Evolutionary conservation across 2,113 vertebrate genomes (phyloP), one percentile per base, ranked within the genome.

Genomic region (Rattus rattus): DNA sequence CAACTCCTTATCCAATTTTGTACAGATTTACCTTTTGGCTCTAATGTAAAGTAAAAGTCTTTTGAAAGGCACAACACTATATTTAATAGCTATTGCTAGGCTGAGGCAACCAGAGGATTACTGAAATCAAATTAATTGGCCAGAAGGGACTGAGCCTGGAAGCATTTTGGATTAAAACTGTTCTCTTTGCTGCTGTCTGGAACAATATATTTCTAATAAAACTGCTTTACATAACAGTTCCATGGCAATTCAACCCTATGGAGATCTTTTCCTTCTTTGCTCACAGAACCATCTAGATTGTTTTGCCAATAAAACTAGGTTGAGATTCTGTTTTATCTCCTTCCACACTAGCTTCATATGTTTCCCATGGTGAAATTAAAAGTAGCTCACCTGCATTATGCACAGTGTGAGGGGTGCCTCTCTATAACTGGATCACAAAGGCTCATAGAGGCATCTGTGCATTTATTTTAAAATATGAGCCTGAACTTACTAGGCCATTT

Each of bases 31-130:
- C 86, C 85, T 96, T 95, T 91, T 91, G 88, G 67, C 65, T 96
- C 36, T 96, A 17, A 67, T 49, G 84, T 96, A 95, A 97, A 96
- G 88, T 96, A 98, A 97, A 98, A 98, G 96, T 97, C 98, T 96
- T 97, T 59, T 43, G 11, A 93, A 95, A 11, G 19, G 49, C 75
- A 79, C 39, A 54, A 75, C 49, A 43, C 61, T 84, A 47, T 63
- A 96, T 88, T 59, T 91, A 96, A 81, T 20, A 54, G 96, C 36
- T 96, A 69, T 95, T 95, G 47, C 85, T 76, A 84, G 28, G 81
- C n/a, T 86, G 88, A 89, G 83, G 76, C 81, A 96, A 98, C 69
- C 76, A 92, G 47, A 88, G 36, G 47, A 61, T 91, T 96, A 90
- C 59, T 65, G 85, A 98, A 94, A 96, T 97, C 92, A 95, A 95